phyloP scores from a whole-genome alignment of 2,888 invertebrate genomes.

The Polyommatus icarus region DNA sequence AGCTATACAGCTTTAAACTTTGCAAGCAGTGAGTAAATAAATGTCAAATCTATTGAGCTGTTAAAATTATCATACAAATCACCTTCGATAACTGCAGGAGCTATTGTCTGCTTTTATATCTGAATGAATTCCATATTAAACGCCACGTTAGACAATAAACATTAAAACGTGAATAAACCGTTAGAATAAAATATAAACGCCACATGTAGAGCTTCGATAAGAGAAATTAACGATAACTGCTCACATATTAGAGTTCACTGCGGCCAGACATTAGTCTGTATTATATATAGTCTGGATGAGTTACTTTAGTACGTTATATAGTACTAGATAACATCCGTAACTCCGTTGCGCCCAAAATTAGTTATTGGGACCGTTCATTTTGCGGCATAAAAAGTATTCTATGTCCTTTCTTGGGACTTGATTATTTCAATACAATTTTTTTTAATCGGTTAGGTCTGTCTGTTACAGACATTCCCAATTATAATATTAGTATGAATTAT shows the following conservation, averaged over 20 bases:
- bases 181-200: slow-evolving; percentile 3
- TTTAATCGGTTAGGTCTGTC: no score
- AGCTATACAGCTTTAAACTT: no score
- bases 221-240: slow-evolving; percentile 16
- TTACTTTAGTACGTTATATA: not conserved
- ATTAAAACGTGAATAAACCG: slow-evolving; percentile 12
- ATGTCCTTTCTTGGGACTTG: no score
- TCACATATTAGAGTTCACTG: not conserved
- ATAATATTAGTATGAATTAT: no score
- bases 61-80: not conserved
- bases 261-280: not conserved
- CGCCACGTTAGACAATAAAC: not conserved
- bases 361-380: no score
- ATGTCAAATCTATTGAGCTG: not conserved
- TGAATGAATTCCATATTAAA: not conserved
- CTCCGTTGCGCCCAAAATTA: not conserved
- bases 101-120: not conserved
- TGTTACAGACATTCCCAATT: not conserved
- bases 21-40: no score
- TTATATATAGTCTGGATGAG: slow-evolving; percentile 1
- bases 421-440: not conserved
- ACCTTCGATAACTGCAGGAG: no score
- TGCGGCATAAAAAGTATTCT: no score
- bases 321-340: not conserved
- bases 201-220: slow-evolving; percentile 13